Percentiles rank a stretch among this genome's conserved stretches.
Conservation (phyloP, 2,113 vertebrate species). For the Sitta europaea region DNA sequence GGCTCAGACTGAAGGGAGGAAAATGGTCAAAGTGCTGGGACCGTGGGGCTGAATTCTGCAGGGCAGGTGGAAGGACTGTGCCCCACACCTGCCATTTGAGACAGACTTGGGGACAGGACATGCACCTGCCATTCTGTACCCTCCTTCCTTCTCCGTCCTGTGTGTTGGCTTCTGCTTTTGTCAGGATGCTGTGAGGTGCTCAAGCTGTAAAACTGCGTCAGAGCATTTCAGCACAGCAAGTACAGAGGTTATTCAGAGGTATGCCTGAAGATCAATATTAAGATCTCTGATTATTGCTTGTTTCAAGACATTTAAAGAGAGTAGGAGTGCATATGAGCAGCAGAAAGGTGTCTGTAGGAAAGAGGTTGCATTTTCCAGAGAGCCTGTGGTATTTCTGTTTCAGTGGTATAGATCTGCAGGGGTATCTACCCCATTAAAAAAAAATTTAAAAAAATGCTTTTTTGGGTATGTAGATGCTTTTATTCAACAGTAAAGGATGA, state of each 20-base stretch:
- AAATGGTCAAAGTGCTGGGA: background rate
- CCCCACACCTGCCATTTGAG: background rate
- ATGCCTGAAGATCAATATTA: background rate
- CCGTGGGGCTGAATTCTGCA: rapidly evolving
- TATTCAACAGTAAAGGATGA: background rate
- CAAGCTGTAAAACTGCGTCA: background rate
- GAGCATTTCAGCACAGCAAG: background rate
- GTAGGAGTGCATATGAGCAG: background rate
- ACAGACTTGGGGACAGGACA: rapidly evolving
- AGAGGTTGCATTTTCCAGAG: background rate
- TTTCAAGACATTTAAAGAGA: background rate
- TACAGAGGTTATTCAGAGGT: background rate
- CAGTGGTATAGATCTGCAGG: background rate
- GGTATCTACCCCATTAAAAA: background rate
- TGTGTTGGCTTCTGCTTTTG: background rate
- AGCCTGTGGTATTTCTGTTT: background rate
- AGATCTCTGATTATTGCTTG: background rate
- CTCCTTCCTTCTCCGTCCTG: background rate
- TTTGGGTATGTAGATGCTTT: background rate
- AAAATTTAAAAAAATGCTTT: background rate
- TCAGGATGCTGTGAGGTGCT: background rate
- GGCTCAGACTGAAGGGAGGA: background rate
- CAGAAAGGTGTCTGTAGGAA: background rate
- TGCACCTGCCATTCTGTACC: background rate
- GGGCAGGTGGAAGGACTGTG: rapidly evolving